Conservation (phyloP, 2,113 vertebrate genomes). For the Cricetomys ansorgei region DNA sequence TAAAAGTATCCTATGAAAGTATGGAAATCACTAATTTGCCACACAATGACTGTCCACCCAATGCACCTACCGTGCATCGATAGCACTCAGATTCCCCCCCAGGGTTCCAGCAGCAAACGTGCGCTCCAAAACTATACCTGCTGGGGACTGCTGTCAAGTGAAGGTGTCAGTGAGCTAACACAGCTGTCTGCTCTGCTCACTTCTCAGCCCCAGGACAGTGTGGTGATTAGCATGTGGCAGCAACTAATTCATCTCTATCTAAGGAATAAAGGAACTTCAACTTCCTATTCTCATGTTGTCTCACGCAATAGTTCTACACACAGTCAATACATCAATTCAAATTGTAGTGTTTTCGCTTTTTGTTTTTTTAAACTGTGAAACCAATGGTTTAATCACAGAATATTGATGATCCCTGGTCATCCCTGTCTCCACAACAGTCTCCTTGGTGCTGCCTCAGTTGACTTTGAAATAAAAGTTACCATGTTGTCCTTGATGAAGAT, state of each 20-base stretch:
- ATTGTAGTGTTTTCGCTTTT: not conserved
- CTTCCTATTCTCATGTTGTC: not conserved
- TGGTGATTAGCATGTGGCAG: not conserved
- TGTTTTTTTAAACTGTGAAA: not conserved
- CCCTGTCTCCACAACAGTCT: not conserved
- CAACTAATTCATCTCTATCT: not conserved
- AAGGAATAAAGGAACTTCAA: slow-evolving; percentile 26
- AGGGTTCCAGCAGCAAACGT: not conserved
- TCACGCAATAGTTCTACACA: slow-evolving; percentile 11
- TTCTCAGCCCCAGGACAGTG: not conserved
- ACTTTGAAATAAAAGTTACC: slow-evolving; percentile 13
- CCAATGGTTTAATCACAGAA: slow-evolving; percentile 45
- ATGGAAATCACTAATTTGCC: not conserved
- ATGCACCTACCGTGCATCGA: not conserved
- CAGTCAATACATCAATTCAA: slow-evolving; percentile 48
- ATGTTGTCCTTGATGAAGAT: not conserved
- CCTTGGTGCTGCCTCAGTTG: no score
- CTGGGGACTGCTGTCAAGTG: no score
- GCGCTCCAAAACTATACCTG: not conserved
- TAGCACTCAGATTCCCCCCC: no score
- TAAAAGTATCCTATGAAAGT: not conserved
- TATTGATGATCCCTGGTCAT: slow-evolving; percentile 9
- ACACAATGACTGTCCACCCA: not conserved
- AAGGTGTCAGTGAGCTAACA: not conserved
- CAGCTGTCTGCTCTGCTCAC: not conserved